Evolutionary conservation across 2,113 vertebrate species (phyloP).

Genomic region (Mesitornis unicolor): DNA sequence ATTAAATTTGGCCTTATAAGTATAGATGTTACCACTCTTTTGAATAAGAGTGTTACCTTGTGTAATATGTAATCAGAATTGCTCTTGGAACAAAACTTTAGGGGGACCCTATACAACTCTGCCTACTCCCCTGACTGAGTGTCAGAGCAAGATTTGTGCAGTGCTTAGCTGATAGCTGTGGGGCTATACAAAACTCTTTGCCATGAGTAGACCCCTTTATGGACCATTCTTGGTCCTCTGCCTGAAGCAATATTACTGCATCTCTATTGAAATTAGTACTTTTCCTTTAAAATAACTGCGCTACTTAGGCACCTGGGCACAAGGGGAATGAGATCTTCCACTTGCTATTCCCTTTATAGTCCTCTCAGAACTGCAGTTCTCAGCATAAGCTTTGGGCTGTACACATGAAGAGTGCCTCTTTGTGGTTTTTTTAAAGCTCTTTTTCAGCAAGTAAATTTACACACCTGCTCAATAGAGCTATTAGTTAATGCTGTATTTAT

Average conservation of each 20-base stretch:
- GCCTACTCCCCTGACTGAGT: no score
- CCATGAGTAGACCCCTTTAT: not conserved
- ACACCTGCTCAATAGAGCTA: not conserved
- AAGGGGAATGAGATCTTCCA: not conserved
- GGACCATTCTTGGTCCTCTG: not conserved
- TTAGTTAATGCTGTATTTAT: not conserved
- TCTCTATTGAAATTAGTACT: not conserved
- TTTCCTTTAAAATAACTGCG: not conserved
- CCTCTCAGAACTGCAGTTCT: not conserved
- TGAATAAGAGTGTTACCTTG: no score
- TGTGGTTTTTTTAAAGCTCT: not conserved
- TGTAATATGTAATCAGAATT: no score
- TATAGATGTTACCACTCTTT: no score
- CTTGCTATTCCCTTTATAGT: not conserved
- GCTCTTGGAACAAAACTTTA: no score
- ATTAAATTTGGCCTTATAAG: no score
- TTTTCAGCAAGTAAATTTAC: not conserved
- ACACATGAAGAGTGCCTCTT: not conserved
- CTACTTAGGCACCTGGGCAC: not conserved
- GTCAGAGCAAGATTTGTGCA: not conserved
- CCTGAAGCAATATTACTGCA: not conserved
- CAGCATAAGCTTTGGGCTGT: not conserved
- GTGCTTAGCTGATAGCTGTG: not conserved
- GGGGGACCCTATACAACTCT: no score
- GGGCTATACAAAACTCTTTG: not conserved